Percentiles rank a stretch among this genome's conserved stretches.
Conservation (phyloP, 1,140 invertebrate species). For the Procambarus virginalis region DNA sequence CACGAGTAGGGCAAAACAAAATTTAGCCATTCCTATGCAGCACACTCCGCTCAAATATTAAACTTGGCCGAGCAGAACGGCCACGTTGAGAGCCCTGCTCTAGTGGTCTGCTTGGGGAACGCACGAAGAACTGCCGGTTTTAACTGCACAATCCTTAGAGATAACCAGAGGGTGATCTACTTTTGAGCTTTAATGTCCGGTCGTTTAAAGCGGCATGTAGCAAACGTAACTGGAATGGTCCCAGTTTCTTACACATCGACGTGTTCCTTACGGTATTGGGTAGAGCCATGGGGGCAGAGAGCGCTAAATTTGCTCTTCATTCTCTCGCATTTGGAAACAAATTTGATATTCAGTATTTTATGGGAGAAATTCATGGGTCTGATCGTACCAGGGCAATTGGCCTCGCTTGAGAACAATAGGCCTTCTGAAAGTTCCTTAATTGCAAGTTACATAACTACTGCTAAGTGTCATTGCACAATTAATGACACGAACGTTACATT, state of each 20-base stretch:
- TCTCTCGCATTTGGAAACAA: too few relatives aligned
- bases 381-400: too few relatives aligned
- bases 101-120: neutral
- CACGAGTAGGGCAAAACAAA: neutral
- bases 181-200: neutral
- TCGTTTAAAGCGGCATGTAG: neutral
- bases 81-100: neutral
- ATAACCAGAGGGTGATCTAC: conserved; percentile 15
- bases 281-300: neutral
- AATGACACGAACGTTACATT: too few relatives aligned
- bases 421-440: too few relatives aligned
- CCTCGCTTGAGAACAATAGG: too few relatives aligned
- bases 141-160: conserved; percentile 27
- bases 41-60: conserved; percentile 29
- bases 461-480: too few relatives aligned
- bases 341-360: too few relatives aligned
- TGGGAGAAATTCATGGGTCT: too few relatives aligned
- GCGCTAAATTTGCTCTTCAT: too few relatives aligned
- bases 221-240: neutral
- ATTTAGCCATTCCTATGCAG: conserved; percentile 36
- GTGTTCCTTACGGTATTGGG: neutral
- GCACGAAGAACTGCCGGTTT: conserved; percentile 8
- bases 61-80: conserved; percentile 34
- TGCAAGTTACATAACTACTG: too few relatives aligned
- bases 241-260: neutral